Base-by-base conservation (phyloP, 2,888 invertebrate species). In the Dione juno region DNA sequence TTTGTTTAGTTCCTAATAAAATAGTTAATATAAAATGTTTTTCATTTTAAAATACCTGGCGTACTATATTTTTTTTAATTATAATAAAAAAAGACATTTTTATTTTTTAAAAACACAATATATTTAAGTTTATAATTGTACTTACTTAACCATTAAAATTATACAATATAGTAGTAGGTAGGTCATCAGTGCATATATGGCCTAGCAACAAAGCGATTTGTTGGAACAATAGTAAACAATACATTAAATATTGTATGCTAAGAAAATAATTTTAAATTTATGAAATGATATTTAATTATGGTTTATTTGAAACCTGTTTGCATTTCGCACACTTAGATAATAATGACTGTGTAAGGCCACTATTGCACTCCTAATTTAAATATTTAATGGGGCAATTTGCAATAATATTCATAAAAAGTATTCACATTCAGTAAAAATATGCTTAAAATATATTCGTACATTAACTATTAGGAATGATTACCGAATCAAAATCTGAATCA, bases 381-480 rank as follows among this genome's bases (percentile, higher is more conserved):
- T n/a, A 37, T 37, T 57, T 37, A 37, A 57, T 57, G 54, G 54
- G 54, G 37, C 54, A 57, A 37, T 57, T 54, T 16, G 54, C 54
- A 37, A 37, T 11, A n/a, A 54, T 35, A n/a, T 54, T 35, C 13
- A 13, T 13, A 43, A 43, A 13, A 1, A 43, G 13, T 8, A 28
- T n/a, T n/a, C 7, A 28, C 8, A 28, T 14, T 14, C 8, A 28
- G 28, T 16, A 9, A 57, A 57, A 35, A 3, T 11, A 5, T 16
- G 35, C 35, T 37, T 5, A 10, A 10, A 37, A 37, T 21, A 28
- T 21, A 21, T 37, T 3, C 5, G 3, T 16, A 14, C 5, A 8
- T 16, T 48, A 14, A 53, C 0, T 16, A 35, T 3, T 37, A n/a
- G 2, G 28, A 53, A 53, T 53, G 54, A 16, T 54, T 35, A 37